Percentiles rank a stretch among this genome's conserved stretches.
Evolutionary conservation across 92 coral and sea anemone species (phyloP).

Genomic region (Porites divaricata): DNA sequence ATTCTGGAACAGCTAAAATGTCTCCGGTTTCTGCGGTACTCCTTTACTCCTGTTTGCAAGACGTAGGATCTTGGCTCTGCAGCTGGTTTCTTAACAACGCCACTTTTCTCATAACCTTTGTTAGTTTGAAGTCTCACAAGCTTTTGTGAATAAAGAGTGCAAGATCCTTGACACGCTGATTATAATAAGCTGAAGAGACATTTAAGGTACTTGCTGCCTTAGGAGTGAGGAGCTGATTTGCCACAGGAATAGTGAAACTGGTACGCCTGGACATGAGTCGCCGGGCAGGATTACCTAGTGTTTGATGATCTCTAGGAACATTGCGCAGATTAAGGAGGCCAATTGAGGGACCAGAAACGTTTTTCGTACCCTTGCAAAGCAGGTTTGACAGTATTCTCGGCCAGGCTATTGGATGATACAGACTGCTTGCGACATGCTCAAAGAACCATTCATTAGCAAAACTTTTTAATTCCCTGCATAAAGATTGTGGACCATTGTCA

Average conservation of each 20-base stretch:
- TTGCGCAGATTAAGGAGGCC: constrained; percentile 21
- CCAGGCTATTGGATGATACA: background rate
- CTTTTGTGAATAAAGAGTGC: too few species aligned
- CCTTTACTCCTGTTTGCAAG: background rate
- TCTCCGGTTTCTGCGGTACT: background rate
- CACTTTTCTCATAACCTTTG: too few species aligned
- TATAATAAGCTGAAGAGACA: background rate
- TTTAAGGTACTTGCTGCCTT: background rate
- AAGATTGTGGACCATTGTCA: too few species aligned
- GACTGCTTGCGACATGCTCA: background rate
- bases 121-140: too few species aligned
- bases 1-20: background rate
- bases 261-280: background rate
- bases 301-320: constrained; percentile 23
- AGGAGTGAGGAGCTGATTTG: background rate
- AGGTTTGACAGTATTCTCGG: too few species aligned
- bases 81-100: too few species aligned
- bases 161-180: too few species aligned
- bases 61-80: background rate
- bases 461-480: too few species aligned
- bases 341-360: background rate
- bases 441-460: background rate
- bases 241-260: background rate
- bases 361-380: background rate
- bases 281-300: constrained; percentile 44